Evolutionary conservation across 2,113 vertebrate genomes (phyloP).

Genomic region (Aix galericulata): DNA sequence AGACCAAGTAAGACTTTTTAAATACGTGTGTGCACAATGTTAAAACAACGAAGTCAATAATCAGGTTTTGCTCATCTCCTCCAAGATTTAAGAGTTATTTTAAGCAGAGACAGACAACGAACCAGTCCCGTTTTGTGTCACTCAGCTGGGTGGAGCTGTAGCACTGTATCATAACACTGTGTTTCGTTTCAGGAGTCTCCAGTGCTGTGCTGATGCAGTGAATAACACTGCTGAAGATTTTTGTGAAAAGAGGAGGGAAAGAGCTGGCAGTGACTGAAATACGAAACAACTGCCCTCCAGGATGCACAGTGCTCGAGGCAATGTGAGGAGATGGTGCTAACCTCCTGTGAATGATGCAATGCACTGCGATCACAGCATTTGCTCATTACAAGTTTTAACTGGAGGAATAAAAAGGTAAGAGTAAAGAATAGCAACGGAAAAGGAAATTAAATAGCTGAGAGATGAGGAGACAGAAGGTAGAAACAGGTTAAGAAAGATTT

Average conservation of each 20-base stretch:
- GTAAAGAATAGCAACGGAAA: neutral
- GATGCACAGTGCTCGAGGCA: neutral
- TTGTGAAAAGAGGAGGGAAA: neutral
- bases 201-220: neutral
- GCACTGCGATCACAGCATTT: neutral
- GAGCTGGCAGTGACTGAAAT: neutral
- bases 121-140: neutral
- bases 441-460: neutral
- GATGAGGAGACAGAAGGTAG: neutral
- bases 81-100: neutral
- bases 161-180: neutral
- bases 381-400: neutral
- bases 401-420: neutral
- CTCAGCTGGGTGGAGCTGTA: conserved; percentile 26
- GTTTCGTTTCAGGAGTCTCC: neutral
- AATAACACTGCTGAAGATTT: neutral
- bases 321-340: neutral
- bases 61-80: neutral
- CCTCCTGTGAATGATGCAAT: neutral
- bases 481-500: neutral
- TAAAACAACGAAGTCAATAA: neutral
- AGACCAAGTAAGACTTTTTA: neutral
- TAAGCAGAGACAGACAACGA: neutral
- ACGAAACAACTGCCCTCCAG: neutral
- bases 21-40: neutral